Evolutionary conservation across 2,797 vertebrate genomes (phyloP).

Genomic region (Melanotaenia maccullochi): DNA sequence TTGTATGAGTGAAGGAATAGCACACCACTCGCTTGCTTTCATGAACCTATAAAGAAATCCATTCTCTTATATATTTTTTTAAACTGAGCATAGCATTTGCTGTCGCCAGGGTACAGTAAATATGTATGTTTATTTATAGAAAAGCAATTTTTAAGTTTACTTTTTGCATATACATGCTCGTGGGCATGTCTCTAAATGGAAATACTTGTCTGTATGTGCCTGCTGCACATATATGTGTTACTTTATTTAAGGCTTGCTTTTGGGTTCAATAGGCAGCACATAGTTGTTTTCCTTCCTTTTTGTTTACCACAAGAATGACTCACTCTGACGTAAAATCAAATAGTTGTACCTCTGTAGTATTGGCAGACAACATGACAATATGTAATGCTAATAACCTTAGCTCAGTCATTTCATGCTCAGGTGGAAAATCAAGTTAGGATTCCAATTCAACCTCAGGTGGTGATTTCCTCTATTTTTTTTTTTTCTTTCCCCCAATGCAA

Average conservation of each 20-base stretch:
- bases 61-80: slow-evolving; percentile 61
- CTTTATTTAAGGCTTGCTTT: slow-evolving; percentile 57
- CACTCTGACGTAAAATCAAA: slow-evolving; percentile 73
- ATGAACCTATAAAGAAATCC: slow-evolving; percentile 64
- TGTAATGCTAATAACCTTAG: slow-evolving; percentile 38
- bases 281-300: slow-evolving; percentile 19
- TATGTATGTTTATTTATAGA: slow-evolving; percentile 70
- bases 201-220: slow-evolving; percentile 5
- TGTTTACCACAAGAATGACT: slow-evolving; percentile 55
- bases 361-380: slow-evolving; percentile 33
- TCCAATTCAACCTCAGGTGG: slow-evolving; percentile 5
- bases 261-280: slow-evolving; percentile 57
- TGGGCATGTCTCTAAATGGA: slow-evolving; percentile 39
- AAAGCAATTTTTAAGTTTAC: slow-evolving; percentile 73
- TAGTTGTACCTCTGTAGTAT: slow-evolving; percentile 30
- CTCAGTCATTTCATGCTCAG: slow-evolving; percentile 27
- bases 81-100: slow-evolving; percentile 47
- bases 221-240: neutral
- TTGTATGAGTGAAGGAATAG: slow-evolving; percentile 70
- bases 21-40: slow-evolving; percentile 57
- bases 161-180: slow-evolving; percentile 40
- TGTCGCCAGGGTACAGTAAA: slow-evolving; percentile 59
- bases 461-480: slow-evolving; percentile 10
- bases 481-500: neutral
- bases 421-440: slow-evolving; percentile 28